Percentiles rank a stretch among this genome's conserved stretches.
Evolutionary conservation across 2,888 invertebrate species (phyloP).

Genomic region (Timema podura): DNA sequence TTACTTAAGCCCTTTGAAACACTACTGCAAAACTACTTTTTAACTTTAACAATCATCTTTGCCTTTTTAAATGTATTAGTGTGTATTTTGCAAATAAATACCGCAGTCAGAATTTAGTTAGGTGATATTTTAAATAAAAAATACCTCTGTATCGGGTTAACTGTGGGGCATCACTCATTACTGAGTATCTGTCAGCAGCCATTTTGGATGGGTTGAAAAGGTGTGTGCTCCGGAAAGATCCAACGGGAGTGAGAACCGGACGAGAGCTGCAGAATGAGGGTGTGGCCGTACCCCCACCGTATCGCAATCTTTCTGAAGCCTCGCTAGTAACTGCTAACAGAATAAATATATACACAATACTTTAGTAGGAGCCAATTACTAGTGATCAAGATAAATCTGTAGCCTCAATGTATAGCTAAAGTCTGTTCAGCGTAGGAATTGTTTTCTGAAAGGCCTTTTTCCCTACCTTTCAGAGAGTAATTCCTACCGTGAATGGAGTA

Average conservation of each 20-base stretch:
- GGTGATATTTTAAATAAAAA: constrained; percentile 10
- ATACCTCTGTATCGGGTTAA: constrained; percentile 47
- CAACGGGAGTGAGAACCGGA: constrained; percentile 29
- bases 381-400: too few species aligned
- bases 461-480: too few species aligned
- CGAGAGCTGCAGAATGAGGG: constrained; percentile 36
- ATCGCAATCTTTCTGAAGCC: constrained; percentile 20
- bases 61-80: too few species aligned
- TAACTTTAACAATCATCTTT: too few species aligned
- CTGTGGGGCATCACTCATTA: constrained; percentile 23
- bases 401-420: too few species aligned
- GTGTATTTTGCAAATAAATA: too few species aligned
- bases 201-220: constrained; percentile 27
- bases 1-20: too few species aligned
- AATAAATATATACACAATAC: neutral
- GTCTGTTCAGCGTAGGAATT: too few species aligned
- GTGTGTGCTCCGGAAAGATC: constrained; percentile 30
- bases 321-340: constrained; percentile 19
- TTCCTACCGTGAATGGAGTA: too few species aligned
- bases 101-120: neutral
- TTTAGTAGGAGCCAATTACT: too few species aligned
- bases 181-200: constrained; percentile 26
- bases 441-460: too few species aligned
- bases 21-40: too few species aligned
- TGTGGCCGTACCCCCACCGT: constrained; percentile 31